phyloP scores from a whole-genome alignment of 2,797 vertebrate species.

The Acanthurus lineatus region DNA sequence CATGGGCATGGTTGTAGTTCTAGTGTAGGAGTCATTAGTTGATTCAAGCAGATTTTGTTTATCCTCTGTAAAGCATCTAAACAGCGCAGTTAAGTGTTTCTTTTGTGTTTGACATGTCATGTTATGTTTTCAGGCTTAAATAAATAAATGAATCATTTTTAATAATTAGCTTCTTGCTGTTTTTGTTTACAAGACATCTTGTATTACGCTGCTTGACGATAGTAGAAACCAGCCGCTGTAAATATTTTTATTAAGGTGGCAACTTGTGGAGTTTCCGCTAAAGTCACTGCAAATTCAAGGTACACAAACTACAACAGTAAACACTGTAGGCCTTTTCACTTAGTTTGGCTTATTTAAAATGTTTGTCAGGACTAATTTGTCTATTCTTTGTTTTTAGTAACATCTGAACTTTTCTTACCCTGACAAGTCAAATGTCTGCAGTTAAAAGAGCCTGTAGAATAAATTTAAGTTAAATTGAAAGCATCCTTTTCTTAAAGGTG shows the following conservation, averaged over 20 bases:
- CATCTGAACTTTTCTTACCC: too few species aligned
- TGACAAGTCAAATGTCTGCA: not conserved
- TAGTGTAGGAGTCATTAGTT: conserved; percentile 44
- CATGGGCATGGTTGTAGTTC: conserved; percentile 42
- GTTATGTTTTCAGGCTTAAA: conserved; percentile 71
- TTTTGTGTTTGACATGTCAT: conserved; percentile 53
- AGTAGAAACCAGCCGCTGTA: too few species aligned
- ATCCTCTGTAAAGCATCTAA: conserved; percentile 54
- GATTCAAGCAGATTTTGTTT: conserved; percentile 26
- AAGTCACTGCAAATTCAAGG: too few species aligned
- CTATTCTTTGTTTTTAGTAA: not conserved
- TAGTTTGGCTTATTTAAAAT: not conserved
- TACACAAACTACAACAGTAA: not conserved
- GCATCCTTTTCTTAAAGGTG: not conserved
- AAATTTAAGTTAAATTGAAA: too few species aligned
- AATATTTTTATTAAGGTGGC: too few species aligned
- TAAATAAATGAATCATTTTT: conserved; percentile 79
- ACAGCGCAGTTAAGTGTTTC: conserved; percentile 21
- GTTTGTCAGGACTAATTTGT: not conserved
- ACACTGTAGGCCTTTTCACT: too few species aligned
- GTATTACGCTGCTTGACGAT: not conserved
- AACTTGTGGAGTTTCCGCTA: too few species aligned
- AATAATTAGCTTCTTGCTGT: conserved; percentile 46
- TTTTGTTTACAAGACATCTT: not conserved
- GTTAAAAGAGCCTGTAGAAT: not conserved